Percentiles rank a stretch among this genome's conserved stretches.
These are phyloP conservation scores for Oreonectes daqikongensis DNA, from an alignment of 2,797 vertebrate genomes.

Conservation along the genomic window DNA sequence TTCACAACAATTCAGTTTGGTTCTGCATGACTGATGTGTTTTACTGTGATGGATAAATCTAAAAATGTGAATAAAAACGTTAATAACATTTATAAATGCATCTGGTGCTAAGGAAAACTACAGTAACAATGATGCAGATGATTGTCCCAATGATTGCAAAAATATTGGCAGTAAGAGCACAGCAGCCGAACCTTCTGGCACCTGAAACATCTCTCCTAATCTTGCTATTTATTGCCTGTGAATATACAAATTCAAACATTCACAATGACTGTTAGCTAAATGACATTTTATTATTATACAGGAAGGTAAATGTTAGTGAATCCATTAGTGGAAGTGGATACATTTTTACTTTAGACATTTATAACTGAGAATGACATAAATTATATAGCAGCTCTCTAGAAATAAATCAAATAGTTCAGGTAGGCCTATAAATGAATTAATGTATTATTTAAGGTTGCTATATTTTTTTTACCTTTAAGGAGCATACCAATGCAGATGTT, in stretches of 20 bases:
- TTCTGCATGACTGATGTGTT: no score
- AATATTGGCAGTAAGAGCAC: constrained; percentile 15
- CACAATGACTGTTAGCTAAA: neutral
- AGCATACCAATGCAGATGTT: neutral
- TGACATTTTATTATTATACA: neutral
- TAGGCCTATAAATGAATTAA: neutral
- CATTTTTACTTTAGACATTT: neutral
- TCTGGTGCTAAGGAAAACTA: neutral
- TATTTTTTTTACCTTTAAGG: constrained; percentile 5
- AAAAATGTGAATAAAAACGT: neutral
- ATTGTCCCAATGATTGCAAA: neutral
- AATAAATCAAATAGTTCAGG: neutral
- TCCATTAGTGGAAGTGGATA: neutral
- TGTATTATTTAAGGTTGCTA: neutral
- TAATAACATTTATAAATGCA: no score
- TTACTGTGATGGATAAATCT: neutral
- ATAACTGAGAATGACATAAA: neutral
- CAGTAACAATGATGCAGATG: neutral
- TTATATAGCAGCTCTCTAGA: neutral
- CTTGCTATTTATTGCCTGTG: neutral
- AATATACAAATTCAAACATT: neutral
- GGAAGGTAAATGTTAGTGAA: neutral
- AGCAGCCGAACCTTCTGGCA: neutral
- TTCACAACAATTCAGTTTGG: neutral
- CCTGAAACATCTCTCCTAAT: constrained; percentile 3